Conservation (phyloP, 37 sponge, comb jelly and placozoan species). For the Spongia lamella region DNA sequence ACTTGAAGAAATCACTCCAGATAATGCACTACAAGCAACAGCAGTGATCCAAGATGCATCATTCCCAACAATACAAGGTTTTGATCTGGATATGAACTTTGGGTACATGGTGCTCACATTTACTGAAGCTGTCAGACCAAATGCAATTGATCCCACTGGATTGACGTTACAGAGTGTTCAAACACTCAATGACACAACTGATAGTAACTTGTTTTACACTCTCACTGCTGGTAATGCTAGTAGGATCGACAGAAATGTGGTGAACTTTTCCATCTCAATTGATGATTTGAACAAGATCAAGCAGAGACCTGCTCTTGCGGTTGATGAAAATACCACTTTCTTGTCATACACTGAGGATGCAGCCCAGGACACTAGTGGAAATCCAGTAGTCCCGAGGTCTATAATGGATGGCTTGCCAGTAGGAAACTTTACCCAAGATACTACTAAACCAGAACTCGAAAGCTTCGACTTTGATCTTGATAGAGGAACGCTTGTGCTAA, state of each 20-base stretch:
- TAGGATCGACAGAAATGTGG: conserved; percentile 37
- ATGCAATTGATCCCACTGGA: conserved; percentile 38
- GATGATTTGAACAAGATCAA: conserved; percentile 75
- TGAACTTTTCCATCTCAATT: conserved; percentile 42
- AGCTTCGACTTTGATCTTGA: conserved; percentile 71
- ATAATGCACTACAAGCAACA: conserved; percentile 30
- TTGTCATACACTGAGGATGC: conserved; percentile 43
- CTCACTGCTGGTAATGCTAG: conserved; percentile 39
- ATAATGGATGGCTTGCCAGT: conserved; percentile 36
- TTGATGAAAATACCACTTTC: conserved; percentile 37
- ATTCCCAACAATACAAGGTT: conserved; percentile 49
- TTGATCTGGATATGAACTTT: conserved; percentile 68
- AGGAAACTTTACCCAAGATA: conserved; percentile 44
- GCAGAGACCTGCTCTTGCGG: conserved; percentile 45
- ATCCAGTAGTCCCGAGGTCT: conserved; percentile 26
- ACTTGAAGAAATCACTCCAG: conserved; percentile 23
- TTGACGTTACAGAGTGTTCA: conserved; percentile 49
- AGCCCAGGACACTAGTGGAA: conserved; percentile 63
- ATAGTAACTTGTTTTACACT: conserved; percentile 33
- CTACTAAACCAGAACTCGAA: conserved; percentile 62
- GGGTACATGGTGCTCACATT: conserved; percentile 73
- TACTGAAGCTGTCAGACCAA: conserved; percentile 67
- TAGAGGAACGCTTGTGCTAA: conserved; percentile 55
- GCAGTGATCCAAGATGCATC: conserved; percentile 51
- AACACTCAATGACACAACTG: conserved; percentile 3